A percentile compares a stretch with the other conserved stretches of the same genome.
phyloP scores from a whole-genome alignment of 1,140 invertebrate genomes.

The Chelonus insularis region DNA sequence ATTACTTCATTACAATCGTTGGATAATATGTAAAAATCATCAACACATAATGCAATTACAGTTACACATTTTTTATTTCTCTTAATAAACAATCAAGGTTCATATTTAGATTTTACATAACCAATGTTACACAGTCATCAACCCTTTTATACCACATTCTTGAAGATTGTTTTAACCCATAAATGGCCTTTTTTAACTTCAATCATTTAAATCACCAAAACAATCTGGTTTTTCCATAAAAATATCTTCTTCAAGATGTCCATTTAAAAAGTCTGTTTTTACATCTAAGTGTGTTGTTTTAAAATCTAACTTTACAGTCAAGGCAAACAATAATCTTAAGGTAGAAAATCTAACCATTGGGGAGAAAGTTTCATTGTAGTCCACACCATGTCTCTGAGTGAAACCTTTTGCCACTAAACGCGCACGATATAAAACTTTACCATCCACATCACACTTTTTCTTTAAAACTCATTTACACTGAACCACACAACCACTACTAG shows the following conservation, averaged over 20 bases:
- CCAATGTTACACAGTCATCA: too few species aligned
- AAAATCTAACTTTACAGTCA: not conserved
- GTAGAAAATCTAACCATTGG: not conserved
- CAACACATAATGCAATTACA: too few species aligned
- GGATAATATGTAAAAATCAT: too few species aligned
- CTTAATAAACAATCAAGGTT: too few species aligned
- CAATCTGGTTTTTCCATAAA: slow-evolving; percentile 44
- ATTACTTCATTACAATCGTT: too few species aligned
- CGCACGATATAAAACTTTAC: slow-evolving; percentile 32
- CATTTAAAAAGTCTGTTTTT: slow-evolving; percentile 49
- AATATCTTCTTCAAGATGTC: slow-evolving; percentile 43
- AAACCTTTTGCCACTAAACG: slow-evolving; percentile 52
- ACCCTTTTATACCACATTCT: too few species aligned
- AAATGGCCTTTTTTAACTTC: slow-evolving; percentile 41
- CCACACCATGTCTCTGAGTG: slow-evolving; percentile 44
- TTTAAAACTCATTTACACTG: slow-evolving; percentile 24
- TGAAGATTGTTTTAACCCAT: slow-evolving; percentile 48
- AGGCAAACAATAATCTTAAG: not conserved
- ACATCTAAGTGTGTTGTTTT: slow-evolving; percentile 42
- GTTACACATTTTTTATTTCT: too few species aligned
- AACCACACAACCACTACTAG: not conserved
- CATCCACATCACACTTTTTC: slow-evolving; percentile 20
- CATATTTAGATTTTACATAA: too few species aligned
- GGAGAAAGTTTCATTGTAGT: slow-evolving; percentile 41
- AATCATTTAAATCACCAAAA: slow-evolving; percentile 29